phyloP scores from a whole-genome alignment of 2,888 invertebrate genomes.

The Petrophora chlorosata region DNA sequence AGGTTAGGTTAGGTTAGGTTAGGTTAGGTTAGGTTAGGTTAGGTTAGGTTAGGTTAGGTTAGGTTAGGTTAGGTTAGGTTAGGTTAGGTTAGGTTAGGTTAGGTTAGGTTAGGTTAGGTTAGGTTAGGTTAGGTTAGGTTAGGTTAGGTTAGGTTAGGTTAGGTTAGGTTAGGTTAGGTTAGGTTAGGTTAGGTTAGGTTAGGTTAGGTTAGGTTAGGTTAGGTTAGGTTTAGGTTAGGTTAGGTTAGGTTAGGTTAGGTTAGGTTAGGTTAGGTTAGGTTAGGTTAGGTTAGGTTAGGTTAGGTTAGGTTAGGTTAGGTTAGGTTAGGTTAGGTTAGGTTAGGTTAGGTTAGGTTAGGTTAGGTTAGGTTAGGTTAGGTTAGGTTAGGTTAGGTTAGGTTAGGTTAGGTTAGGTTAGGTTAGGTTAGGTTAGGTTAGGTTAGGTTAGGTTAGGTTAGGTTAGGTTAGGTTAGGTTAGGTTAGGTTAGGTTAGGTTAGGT shows the following conservation, averaged over 20 bases:
- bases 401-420: conserved; percentile 25
- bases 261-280: conserved; percentile 19
- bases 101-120: conserved; percentile 12
- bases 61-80: conserved; percentile 12
- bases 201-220: conserved; percentile 24
- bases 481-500: conserved; percentile 26
- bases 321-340: conserved; percentile 19
- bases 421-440: conserved; percentile 30
- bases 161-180: conserved; percentile 12
- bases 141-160: conserved; percentile 11
- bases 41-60: conserved; percentile 11
- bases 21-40: conserved; percentile 12
- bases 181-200: conserved; percentile 4
- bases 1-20: conserved; percentile 18
- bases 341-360: conserved; percentile 28
- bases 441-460: conserved; percentile 27
- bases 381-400: conserved; percentile 25
- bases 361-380: conserved; percentile 31
- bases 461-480: conserved; percentile 23
- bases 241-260: conserved; percentile 18
- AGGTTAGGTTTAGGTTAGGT: conserved; percentile 21
- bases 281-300: conserved; percentile 20
- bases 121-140: conserved; percentile 12
- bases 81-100: conserved; percentile 12
- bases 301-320: conserved; percentile 26